Conservation (phyloP, 2,797 vertebrate species). For the Coccyzus lansbergi region DNA sequence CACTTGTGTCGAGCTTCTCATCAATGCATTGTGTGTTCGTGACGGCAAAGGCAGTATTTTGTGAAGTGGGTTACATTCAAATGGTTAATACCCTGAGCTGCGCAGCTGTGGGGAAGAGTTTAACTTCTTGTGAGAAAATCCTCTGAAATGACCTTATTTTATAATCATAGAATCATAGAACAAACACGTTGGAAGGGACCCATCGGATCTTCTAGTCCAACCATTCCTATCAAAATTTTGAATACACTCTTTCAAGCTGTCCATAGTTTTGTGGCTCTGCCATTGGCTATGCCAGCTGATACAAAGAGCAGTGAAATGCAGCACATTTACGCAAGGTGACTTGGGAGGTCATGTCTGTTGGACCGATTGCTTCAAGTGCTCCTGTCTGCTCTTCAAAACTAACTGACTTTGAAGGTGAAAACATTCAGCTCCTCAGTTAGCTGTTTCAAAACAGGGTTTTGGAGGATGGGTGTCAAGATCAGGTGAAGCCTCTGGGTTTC, state of each 20-base stretch:
- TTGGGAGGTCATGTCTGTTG: not conserved
- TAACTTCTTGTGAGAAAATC: not conserved
- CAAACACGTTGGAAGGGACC: no score
- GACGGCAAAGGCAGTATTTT: not conserved
- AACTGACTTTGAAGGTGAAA: not conserved
- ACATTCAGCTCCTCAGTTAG: not conserved
- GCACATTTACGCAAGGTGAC: not conserved
- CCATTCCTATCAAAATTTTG: no score
- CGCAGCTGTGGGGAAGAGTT: not conserved
- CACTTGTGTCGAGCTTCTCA: no score
- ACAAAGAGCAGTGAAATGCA: not conserved
- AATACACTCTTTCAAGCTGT: not conserved
- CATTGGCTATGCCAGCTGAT: no score
- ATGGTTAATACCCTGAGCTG: not conserved
- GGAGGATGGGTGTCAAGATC: not conserved
- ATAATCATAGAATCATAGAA: no score
- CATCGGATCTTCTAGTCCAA: no score
- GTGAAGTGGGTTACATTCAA: not conserved
- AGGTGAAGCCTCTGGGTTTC: not conserved
- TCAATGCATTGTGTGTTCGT: not conserved
- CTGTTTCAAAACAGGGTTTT: not conserved
- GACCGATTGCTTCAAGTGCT: rapidly evolving
- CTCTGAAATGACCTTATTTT: not conserved
- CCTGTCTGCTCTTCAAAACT: not conserved
- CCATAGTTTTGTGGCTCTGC: not conserved